Evolutionary conservation across 1,140 invertebrate species (phyloP).

Genomic region (Leptestheria dahalacensis): DNA sequence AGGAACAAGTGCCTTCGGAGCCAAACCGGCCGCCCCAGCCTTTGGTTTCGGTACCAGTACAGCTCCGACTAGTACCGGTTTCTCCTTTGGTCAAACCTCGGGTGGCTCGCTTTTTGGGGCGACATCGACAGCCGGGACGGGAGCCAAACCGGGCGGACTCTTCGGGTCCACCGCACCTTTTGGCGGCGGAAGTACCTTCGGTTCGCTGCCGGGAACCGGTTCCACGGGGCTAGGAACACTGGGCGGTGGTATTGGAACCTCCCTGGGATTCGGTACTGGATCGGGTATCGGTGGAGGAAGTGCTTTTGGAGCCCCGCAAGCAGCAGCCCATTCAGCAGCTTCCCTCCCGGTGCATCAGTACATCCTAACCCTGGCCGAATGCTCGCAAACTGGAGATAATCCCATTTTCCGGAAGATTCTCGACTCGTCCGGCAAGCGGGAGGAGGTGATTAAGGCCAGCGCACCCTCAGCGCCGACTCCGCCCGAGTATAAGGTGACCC

Average conservation of each 20-base stretch:
- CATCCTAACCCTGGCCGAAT: constrained; percentile 9
- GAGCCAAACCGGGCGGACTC: constrained; percentile 21
- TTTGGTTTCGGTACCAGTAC: constrained; percentile 11
- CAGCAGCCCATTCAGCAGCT: background rate
- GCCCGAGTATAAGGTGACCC: constrained; percentile 45
- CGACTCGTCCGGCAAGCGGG: constrained; percentile 34
- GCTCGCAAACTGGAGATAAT: constrained; percentile 10
- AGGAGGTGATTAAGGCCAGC: constrained; percentile 54
- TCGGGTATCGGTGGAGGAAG: constrained; percentile 35
- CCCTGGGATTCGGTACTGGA: constrained; percentile 17
- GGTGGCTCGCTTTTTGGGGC: constrained; percentile 32
- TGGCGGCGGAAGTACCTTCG: constrained; percentile 21
- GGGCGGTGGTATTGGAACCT: constrained; percentile 15
- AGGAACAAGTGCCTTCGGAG: constrained; percentile 19
- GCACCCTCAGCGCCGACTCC: constrained; percentile 41
- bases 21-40: constrained; percentile 21
- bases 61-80: constrained; percentile 17
- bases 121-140: constrained; percentile 30
- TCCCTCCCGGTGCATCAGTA: constrained; percentile 10
- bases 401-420: constrained; percentile 17
- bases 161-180: constrained; percentile 20
- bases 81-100: constrained; percentile 11
- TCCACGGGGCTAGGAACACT: constrained; percentile 21
- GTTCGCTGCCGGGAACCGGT: constrained; percentile 19
- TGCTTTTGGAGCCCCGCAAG: constrained; percentile 48